A percentile compares a stretch with the other conserved stretches of the same genome.
These are phyloP conservation scores for Operophtera brumata DNA, from an alignment of 2,888 invertebrate genomes.

Conservation along the genomic window DNA sequence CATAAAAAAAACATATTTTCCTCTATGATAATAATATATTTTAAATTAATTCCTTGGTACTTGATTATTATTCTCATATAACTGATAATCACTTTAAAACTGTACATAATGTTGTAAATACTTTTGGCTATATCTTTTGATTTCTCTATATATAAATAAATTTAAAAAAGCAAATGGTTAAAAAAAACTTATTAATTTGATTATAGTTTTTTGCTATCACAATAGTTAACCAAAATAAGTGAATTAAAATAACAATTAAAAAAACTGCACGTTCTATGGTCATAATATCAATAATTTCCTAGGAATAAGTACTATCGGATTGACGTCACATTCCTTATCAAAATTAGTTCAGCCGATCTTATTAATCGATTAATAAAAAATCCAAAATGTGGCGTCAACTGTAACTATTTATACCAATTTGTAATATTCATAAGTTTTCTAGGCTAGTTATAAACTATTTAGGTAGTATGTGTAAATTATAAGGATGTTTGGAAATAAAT, in stretches of 20 bases:
- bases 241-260: background rate
- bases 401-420: slow-evolving; percentile 8
- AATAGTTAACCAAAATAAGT: no score
- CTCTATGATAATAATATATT: no score
- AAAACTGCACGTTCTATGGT: background rate
- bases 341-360: background rate
- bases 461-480: slow-evolving; percentile 24
- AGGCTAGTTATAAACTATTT: slow-evolving; percentile 52
- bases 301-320: slow-evolving; percentile 3
- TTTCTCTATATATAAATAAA: background rate
- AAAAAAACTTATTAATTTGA: no score
- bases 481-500: slow-evolving; percentile 24
- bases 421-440: slow-evolving; percentile 40
- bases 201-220: no score
- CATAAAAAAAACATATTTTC: no score
- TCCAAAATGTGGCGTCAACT: slow-evolving; percentile 2
- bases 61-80: no score
- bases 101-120: slow-evolving; percentile 1
- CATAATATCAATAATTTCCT: background rate
- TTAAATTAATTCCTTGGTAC: no score
- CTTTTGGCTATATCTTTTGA: background rate
- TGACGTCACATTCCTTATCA: slow-evolving; percentile 3
- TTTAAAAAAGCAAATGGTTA: background rate
- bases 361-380: no score
- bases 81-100: no score